Evolutionary conservation across 1,140 invertebrate genomes (phyloP).

Genomic region (Formica selysi): DNA sequence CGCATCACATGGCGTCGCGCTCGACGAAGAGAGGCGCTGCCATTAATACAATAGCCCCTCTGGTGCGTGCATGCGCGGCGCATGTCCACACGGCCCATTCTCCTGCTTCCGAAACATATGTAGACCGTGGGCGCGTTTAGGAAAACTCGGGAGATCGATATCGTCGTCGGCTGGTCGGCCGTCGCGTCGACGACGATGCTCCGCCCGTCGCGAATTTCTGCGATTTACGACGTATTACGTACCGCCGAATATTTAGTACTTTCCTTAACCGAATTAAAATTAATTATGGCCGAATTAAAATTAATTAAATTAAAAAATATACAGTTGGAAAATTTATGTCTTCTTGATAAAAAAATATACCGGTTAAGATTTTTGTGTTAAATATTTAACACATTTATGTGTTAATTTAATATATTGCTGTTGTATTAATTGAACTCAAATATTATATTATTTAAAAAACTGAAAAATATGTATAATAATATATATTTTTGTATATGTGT

Average conservation of each 20-base stretch:
- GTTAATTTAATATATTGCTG: too few species aligned
- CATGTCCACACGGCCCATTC: slow-evolving; percentile 75
- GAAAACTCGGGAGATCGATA: slow-evolving; percentile 75
- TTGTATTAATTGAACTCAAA: too few species aligned
- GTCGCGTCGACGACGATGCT: slow-evolving; percentile 25
- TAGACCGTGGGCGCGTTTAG: slow-evolving; percentile 75
- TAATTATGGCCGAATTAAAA: not conserved
- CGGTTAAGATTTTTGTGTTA: too few species aligned
- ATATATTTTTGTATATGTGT: too few species aligned
- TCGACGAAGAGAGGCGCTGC: slow-evolving; percentile 63
- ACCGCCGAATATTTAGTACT: too few species aligned
- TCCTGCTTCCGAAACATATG: slow-evolving; percentile 73
- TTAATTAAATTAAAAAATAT: not conserved
- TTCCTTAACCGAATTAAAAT: not conserved
- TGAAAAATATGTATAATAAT: too few species aligned
- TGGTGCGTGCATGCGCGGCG: slow-evolving; percentile 67
- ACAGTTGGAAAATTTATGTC: too few species aligned
- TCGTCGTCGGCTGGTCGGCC: slow-evolving; percentile 64
- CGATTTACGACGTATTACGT: slow-evolving; percentile 26
- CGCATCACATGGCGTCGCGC: slow-evolving; percentile 73
- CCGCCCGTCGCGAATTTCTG: slow-evolving; percentile 33
- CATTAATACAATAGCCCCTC: slow-evolving; percentile 69
- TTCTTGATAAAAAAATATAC: too few species aligned
- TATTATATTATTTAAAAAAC: too few species aligned
- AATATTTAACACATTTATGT: too few species aligned